Base-by-base conservation (phyloP, 2,113 vertebrate genomes). In the Gnathonemus longibarbis region DNA sequence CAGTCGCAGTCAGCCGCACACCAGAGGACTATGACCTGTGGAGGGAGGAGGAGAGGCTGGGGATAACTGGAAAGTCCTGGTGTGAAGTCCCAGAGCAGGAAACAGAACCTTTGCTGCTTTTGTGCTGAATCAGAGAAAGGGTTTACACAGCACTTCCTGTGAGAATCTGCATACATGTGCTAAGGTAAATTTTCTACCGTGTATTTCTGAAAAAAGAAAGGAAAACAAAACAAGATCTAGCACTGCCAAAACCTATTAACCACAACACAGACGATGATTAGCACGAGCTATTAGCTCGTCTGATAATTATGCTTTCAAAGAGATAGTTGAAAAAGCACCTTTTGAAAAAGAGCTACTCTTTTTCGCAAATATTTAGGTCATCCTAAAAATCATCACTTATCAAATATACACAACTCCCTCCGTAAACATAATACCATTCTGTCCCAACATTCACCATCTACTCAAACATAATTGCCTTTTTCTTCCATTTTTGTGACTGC, bases 1-100 rank as follows among this genome's bases (percentile, higher is more conserved):
- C 90, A 90, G 66, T 49, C 90, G 21, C 5, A 91, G 88, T 86
- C 31, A 87, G 90, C 88, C 74, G 45, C 89, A 91, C 90, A 92
- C 90, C 93, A 42, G 3, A 84, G 89, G 91, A 92, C 39, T 21
- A 84, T 9, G 49, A 88, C 56, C 90, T 90, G 87, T 45, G 66
- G 48, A 74, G 50, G 77, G 77, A 46, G 45, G 31, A 2, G n/a
- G 13, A 49, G 56, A 31, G 85, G 50, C 5, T 27, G 45, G 49
- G 9, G 45, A n/a, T 50, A 11, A n/a, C 45, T 13, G 3, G 21
- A 48, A 80, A 42, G 74, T 19, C 74, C n/a, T 27, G 62, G 62
- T 11, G 27, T 70, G 27, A 5, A 4, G 80, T 45, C 42, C 49
- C 74, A 24, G 35, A 13, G 53, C 77, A 49, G 83, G 89, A 84